Evolutionary conservation across 2,797 vertebrate species (phyloP), one percentile per base, ranked within the genome.

Genomic region (Hirundo rustica): DNA sequence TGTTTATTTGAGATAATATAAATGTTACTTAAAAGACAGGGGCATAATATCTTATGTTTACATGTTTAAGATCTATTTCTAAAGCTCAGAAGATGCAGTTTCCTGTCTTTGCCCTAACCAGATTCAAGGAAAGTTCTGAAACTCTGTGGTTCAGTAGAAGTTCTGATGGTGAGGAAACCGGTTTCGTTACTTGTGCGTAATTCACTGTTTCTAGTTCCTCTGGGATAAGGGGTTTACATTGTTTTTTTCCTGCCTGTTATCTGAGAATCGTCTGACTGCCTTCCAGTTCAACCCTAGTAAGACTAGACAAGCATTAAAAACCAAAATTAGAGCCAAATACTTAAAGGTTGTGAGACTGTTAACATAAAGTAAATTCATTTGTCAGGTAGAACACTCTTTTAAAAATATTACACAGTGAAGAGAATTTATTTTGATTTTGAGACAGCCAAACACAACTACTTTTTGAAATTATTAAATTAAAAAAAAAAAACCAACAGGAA

Each of bases 1-100:
- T 97, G 96, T 97, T 98, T 97, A 97, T 97, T 97, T 97, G 97
- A 95, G 94, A 87, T 96, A 96, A 97, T 96, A 95, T 97, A 98
- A 98, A 98, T 97, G 96, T 96, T 97, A 81, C 93, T 78, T 91
- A 95, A 96, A 96, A 97, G 95, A 96, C 36, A 96, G 93, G 64
- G 95, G 60, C 53, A 76, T 81, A 94, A 93, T 97, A 89, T 96
- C 95, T 90, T 92, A 81, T 96, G 94, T 97, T 98, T 97, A 97
- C 75, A 40, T 66, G 80, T 87, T 89, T 74, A 76, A 92, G 93
- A 92, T 96, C 84, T 95, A 89, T 97, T 97, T 96, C 97, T 96
- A 91, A 96, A 95, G 93, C 94, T 94, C 95, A 96, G 95, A 97
- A 94, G 95, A 96, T 96, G 92, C 80, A 92, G 96, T 95, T 97